Evolutionary conservation across 2,888 invertebrate species (phyloP), one percentile per base, ranked within the genome.

Genomic region (Lordiphosa fenestrarum): DNA sequence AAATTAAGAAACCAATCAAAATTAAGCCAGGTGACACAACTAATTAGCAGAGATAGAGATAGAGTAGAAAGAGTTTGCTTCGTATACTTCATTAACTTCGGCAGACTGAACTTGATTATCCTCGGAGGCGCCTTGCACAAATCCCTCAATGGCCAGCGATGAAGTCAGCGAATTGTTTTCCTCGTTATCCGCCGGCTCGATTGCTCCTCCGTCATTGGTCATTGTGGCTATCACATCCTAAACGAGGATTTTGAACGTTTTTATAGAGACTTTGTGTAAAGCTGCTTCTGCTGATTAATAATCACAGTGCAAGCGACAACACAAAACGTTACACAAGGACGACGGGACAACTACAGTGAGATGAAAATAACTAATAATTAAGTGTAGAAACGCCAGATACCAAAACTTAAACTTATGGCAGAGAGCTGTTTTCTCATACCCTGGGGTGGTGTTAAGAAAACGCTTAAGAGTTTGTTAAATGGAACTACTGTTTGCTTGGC

Each of bases 61-160:
- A 58, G 64, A 58, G 64, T 36, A 65, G 69, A 71, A 61, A 77
- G 62, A 35, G 64, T 66, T 71, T 72, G 84, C 73, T 80, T 84
- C 64, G 73, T 84, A 80, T 80, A 80, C 80, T 80, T 80, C 82
- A 84, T 80, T 69, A 71, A 88, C 85, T 85, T 89, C 86, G 75
- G 88, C 88, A 73, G 88, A 90, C 86, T 90, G 89, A 83, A 90
- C 88, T 86, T 88, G 89, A 87, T 80, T 87, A 88, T 90, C 90
- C 84, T 89, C 89, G 58, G 90, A 77, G 65, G 85, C 88, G 60
- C 90, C 90, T 46, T 83, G 81, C 15, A 90, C 86, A 51, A 88
- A 86, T 41, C 89, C 89, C 66, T 90, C 86, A 49, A 89, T 89
- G 61, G 89, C 89, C 76, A 89, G 58, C 39, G 89, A 85, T 35